phyloP scores from a whole-genome alignment of 2,113 vertebrate genomes.

The Phasianus colchicus region DNA sequence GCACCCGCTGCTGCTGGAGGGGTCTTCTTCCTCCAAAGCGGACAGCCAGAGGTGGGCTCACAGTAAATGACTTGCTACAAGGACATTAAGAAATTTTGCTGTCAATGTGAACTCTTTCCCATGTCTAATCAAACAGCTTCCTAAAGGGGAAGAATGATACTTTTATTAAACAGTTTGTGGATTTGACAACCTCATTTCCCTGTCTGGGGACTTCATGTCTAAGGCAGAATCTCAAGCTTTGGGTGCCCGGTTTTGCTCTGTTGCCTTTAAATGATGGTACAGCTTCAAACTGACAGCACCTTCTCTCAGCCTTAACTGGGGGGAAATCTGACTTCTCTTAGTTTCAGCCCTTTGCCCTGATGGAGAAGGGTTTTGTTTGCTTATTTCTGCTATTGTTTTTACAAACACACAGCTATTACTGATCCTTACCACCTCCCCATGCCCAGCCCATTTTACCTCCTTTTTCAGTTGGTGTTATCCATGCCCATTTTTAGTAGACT shows the following conservation, averaged over 20 bases:
- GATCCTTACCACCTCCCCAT: background rate
- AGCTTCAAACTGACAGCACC: background rate
- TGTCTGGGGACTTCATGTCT: background rate
- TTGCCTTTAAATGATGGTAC: background rate
- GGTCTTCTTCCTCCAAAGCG: background rate
- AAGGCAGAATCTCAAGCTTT: background rate
- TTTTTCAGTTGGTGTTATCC: background rate
- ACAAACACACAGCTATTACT: background rate
- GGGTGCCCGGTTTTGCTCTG: background rate
- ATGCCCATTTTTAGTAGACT: background rate
- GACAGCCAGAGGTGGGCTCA: background rate
- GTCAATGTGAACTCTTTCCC: background rate
- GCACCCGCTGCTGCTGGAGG: accelerated
- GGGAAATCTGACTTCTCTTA: background rate
- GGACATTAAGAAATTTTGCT: background rate
- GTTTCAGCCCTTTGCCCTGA: background rate
- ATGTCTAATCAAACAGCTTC: background rate
- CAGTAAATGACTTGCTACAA: background rate
- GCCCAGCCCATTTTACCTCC: background rate
- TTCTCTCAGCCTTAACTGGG: background rate
- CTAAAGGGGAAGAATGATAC: background rate
- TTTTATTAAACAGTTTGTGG: background rate
- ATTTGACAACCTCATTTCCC: background rate
- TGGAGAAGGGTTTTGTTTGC: background rate
- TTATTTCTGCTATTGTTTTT: background rate